Base-by-base conservation (phyloP, 1,140 invertebrate genomes). In the Ceratosolen fusciceps region DNA sequence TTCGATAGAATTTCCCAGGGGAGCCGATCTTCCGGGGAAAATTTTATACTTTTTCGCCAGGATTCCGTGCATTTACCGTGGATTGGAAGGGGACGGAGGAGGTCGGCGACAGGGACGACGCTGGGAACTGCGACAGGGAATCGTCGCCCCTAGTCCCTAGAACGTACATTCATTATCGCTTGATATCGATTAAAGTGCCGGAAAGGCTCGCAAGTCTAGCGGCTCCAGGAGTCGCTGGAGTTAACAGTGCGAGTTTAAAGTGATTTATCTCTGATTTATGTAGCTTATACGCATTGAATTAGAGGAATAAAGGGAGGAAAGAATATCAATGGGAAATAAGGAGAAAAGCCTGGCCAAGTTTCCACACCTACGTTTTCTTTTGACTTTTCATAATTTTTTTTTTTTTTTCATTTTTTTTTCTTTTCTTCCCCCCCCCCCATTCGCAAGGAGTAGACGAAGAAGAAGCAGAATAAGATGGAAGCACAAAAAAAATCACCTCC, bases 261-360 rank as follows among this genome's bases (percentile, higher is more conserved):
- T 89, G 88, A 89, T 89, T 89, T 89, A 89, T 89, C 86, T 88
- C 86, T 88, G 87, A 89, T 89, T 89, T 88, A 89, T 87, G 87
- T 85, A 85, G 85, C 81, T 84, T 77, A 68, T 24, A 60, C 43
- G 43, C 65, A 34, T 43, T 43, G n/a, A 34, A 67, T 58, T 19
- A 39, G 21, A 76, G 52, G 49, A 54, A 31, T 56, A 72, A 70
- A 70, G 26, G 67, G 8, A 70, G 49, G 67, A 49, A n/a, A 43
- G 24, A 49, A 70, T 49, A 70, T 70, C 39, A 49, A 43, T 31
- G 43, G 70, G 14, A 49, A 29, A 49, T 34, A 26, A 56, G 21
- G 31, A 67, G 37, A 67, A 78, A 72, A 56, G 76, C 31, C 34
- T 19, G n/a, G 49, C 65, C 37, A 62, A 68, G 52, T 71, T 77